Evolutionary conservation across 2,888 invertebrate species (phyloP), one percentile per base, ranked within the genome.

Genomic region (Chirona hameri): DNA sequence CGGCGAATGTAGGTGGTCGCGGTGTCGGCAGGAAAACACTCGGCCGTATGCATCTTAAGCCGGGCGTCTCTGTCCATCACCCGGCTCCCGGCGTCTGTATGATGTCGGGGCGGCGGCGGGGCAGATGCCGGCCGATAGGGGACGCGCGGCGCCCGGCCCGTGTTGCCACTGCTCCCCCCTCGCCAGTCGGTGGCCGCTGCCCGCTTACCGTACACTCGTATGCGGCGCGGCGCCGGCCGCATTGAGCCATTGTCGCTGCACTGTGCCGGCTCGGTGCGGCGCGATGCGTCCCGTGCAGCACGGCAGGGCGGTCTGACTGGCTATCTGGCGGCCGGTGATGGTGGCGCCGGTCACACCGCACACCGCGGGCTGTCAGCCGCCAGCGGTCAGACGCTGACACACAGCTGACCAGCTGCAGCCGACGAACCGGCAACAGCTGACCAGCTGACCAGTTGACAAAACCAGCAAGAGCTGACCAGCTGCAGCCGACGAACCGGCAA

Each of bases 231-330:
- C 29, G 29, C 69, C 69, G 29, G 27, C 29, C 65, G 29, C 69
- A 69, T 29, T 69, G 69, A 69, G 69, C 69, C 69, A 29, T 69
- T 69, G 69, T 29, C 69, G 29, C 69, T 29, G 69, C 29, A 29
- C 29, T 69, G 27, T 69, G 18, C 21, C 24, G 21, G 15, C 21
- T n/a, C 27, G 65, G n/a, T 2, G 65, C 65, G 65, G 9, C n/a
- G 7, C 65, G 65, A 14, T 9, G 65, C 65, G n/a, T 65, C 65
- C n/a, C 65, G 12, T 65, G 65, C 65, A 65, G 65, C 65, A 7
- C n/a, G 9, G 7, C n/a, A n/a, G n/a, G 65, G 5, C 65, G 65
- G n/a, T n/a, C n/a, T 14, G 65, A 18, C 65, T 65, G 14, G n/a
- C n/a, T 65, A 60, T 21, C 7, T 60, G 10, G 57, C 57, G 57